Conservation (phyloP, 2,113 vertebrate species). For the Agapornis roseicollis region DNA sequence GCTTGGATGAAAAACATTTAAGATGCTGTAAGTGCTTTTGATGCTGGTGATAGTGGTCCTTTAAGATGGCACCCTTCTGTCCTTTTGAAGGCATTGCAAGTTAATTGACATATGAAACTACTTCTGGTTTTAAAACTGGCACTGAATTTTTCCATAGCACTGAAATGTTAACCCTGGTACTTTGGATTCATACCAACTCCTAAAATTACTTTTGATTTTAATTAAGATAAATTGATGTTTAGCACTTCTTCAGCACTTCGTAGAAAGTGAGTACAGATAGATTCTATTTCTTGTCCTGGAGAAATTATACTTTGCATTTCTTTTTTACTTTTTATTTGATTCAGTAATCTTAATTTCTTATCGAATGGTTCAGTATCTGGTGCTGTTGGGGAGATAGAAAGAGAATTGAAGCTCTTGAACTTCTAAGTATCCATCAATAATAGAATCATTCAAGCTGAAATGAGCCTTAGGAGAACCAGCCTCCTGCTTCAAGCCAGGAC, state of each 20-base stretch:
- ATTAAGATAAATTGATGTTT: constrained; percentile 49
- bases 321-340: constrained; percentile 14
- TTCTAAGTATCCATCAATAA: constrained; percentile 27
- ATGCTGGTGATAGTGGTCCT: background rate
- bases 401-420: constrained; percentile 11
- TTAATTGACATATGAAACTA: background rate
- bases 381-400: background rate
- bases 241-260: background rate
- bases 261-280: background rate
- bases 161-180: constrained; percentile 17
- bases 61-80: background rate
- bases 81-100: background rate
- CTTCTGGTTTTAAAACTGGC: background rate
- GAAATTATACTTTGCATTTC: constrained; percentile 28
- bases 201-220: constrained; percentile 56
- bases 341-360: constrained; percentile 31
- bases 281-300: background rate
- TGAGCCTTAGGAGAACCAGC: background rate
- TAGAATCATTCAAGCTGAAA: background rate
- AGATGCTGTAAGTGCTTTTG: background rate
- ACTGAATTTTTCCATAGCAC: background rate
- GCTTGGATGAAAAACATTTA: background rate
- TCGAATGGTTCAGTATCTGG: background rate
- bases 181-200: background rate
- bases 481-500: background rate